These are phyloP conservation scores for Orthosia cruda DNA, from an alignment of 2,888 invertebrate species.

Conservation along the genomic window DNA sequence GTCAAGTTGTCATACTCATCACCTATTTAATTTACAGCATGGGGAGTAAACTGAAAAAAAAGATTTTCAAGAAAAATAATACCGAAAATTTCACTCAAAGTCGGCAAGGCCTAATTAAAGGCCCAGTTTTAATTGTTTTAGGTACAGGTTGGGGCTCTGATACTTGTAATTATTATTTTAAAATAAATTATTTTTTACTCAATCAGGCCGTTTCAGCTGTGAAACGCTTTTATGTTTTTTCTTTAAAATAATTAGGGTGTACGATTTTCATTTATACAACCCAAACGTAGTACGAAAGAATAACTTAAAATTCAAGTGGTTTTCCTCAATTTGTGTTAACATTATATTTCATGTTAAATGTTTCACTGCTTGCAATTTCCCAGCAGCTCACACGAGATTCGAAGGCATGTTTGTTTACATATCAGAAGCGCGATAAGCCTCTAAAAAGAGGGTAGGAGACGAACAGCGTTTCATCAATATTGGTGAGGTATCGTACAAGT, in stretches of 20 bases:
- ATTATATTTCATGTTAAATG: not conserved
- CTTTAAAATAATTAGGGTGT: not conserved
- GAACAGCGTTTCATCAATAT: conserved; percentile 35
- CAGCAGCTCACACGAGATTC: conserved; percentile 16
- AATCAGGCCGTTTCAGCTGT: not conserved
- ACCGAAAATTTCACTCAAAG: conserved; percentile 13
- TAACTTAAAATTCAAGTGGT: not conserved
- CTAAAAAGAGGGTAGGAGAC: conserved; percentile 3
- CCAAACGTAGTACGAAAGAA: not conserved
- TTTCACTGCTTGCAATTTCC: not conserved
- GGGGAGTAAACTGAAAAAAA: conserved; percentile 9
- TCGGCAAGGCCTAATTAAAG: conserved; percentile 42
- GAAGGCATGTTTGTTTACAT: conserved; percentile 20
- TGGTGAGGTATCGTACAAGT: conserved; percentile 16
- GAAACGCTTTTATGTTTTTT: not conserved
- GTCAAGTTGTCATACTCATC: conserved; percentile 27
- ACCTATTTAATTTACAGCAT: conserved; percentile 13
- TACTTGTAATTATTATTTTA: conserved; percentile 27
- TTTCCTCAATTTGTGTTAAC: not conserved
- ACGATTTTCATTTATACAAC: not conserved
- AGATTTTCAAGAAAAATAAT: conserved; percentile 29
- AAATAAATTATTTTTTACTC: conserved; percentile 8
- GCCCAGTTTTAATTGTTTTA: conserved; percentile 40
- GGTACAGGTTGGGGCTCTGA: conserved; percentile 7
- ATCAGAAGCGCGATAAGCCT: conserved; percentile 15